Evolutionary conservation across 2,797 vertebrate species (phyloP), one percentile per base, ranked within the genome.

Genomic region (Capromys pilorides): DNA sequence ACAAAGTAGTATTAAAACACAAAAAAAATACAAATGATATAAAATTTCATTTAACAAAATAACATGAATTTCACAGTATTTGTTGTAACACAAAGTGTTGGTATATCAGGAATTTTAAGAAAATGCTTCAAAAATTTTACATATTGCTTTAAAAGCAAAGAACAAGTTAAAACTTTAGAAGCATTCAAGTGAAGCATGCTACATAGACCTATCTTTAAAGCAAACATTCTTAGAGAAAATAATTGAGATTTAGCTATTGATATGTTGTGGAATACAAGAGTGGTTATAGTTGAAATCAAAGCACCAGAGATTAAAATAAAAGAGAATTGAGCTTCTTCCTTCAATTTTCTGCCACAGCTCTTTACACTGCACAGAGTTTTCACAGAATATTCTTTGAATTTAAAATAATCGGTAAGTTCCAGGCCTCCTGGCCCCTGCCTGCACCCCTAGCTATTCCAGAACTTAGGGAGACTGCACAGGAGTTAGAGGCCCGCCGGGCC

Each of bases 121-220:
- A 91, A 73, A 36, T 73, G 16, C 7, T 86, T 71, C 49, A 73
- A 62, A 85, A 41, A 59, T 78, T 80, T 51, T 66, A 21, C 59
- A 33, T 33, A n/a, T 80, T 89, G 86, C 33, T 91, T 87, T 66
- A 91, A 92, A 84, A 88, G 64, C 3, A 89, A 89, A 93, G 41
- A 64, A 31, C n/a, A 71, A 77, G 21, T 87, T 90, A 73, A 90
- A 95, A 88, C 64, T 41, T 45, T 26, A 8, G 41, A 19, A 2
- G 16, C 22, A 71, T 86, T 41, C 12, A 85, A 22, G n/a, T 69
- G 73, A 77, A 87, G 33, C 16, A 69, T 39, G 45, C 19, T 39
- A 67, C 9, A 16, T 6, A 57, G 33, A 90, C 21, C 36, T 57
- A 80, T 77, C 24, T 80, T 83, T 12, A 83, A 51, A 66, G 21